Evolutionary conservation across 1,140 invertebrate species (phyloP).

Genomic region (Bombus balteatus): DNA sequence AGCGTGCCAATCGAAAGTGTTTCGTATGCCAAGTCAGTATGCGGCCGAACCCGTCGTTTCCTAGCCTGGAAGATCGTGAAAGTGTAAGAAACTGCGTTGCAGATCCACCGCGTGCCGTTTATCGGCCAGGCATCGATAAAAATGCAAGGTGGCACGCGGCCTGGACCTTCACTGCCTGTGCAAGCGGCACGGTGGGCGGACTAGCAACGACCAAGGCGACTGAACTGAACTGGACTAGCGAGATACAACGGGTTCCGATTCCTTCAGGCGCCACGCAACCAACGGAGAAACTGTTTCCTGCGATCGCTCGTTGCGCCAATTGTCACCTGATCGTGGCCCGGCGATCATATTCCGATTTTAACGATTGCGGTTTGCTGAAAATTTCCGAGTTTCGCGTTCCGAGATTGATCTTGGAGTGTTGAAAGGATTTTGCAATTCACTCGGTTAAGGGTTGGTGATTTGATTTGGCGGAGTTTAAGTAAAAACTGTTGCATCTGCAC

Average conservation of each 20-base stretch:
- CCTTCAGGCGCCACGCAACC: constrained; percentile 61
- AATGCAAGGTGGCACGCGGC: constrained; percentile 76
- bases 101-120: constrained; percentile 49
- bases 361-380: not conserved
- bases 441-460: too few species aligned
- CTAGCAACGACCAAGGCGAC: constrained; percentile 66
- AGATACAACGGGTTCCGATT: constrained; percentile 47
- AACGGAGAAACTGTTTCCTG: not conserved
- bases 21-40: constrained; percentile 41
- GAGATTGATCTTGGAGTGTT: too few species aligned
- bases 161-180: constrained; percentile 69
- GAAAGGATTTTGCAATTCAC: too few species aligned
- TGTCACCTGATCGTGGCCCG: too few species aligned
- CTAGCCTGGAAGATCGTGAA: constrained; percentile 67
- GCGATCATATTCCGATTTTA: not conserved
- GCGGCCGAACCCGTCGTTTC: not conserved
- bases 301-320: not conserved
- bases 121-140: constrained; percentile 71
- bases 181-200: constrained; percentile 71
- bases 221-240: constrained; percentile 55
- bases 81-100: constrained; percentile 69
- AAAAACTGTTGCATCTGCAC: too few species aligned
- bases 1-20: constrained; percentile 15
- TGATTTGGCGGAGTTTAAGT: too few species aligned
- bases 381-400: not conserved